These are phyloP conservation scores for Netelia virgata DNA, from an alignment of 2,888 invertebrate species.

Conservation along the genomic window DNA sequence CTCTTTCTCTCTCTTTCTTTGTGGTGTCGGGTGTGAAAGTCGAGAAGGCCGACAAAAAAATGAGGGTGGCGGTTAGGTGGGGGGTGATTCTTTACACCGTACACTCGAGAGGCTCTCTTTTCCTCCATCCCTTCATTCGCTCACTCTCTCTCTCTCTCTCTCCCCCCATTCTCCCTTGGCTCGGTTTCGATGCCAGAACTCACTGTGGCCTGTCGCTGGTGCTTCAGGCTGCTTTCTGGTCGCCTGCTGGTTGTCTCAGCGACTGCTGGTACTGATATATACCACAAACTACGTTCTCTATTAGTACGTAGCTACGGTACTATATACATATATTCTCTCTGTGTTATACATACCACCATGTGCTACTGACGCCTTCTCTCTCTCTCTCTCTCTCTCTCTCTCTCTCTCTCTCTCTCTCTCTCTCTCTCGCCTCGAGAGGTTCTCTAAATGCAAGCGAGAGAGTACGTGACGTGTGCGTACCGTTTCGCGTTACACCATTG, in stretches of 20 bases:
- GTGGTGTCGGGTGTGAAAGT: conserved; percentile 51
- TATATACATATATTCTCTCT: background rate
- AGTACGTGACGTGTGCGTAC: conserved; percentile 70
- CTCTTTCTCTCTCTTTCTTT: conserved; percentile 20
- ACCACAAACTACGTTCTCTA: conserved; percentile 10
- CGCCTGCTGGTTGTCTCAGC: background rate
- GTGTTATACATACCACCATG: background rate
- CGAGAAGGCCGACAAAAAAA: conserved; percentile 56
- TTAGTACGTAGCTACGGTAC: conserved; percentile 33
- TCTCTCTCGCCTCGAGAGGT: conserved; percentile 63
- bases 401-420: background rate
- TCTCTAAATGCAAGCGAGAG: conserved; percentile 35
- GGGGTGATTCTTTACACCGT: conserved; percentile 49
- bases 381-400: background rate
- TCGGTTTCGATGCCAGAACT: conserved; percentile 40
- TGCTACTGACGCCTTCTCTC: background rate
- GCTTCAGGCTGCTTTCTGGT: conserved; percentile 33
- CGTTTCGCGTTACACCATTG: conserved; percentile 80
- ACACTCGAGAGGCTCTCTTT: conserved; percentile 38
- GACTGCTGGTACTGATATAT: conserved; percentile 3
- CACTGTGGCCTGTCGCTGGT: conserved; percentile 36
- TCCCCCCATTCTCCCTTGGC: conserved; percentile 29
- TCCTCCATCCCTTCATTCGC: conserved; percentile 32
- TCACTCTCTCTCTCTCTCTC: conserved; percentile 23
- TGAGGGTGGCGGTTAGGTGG: conserved; percentile 6